Evolutionary conservation across 2,888 invertebrate genomes (phyloP).

Genomic region (Thumatha senex): DNA sequence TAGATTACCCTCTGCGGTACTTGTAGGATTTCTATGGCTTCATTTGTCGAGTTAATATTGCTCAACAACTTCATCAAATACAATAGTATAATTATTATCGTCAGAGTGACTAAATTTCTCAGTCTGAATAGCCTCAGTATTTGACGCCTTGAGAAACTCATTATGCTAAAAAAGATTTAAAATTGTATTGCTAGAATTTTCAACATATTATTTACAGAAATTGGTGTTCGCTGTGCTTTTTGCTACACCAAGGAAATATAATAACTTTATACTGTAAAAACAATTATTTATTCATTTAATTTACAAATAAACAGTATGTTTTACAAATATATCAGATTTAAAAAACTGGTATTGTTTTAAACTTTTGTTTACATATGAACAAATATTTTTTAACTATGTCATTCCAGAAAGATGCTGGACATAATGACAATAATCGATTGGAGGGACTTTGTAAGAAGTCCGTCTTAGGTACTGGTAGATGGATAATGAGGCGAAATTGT

Average conservation of each 20-base stretch:
- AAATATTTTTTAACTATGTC: not conserved
- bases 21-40: constrained; percentile 23
- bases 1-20: constrained; percentile 11
- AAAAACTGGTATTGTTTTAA: not conserved
- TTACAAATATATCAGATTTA: not conserved
- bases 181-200: not conserved
- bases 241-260: not conserved
- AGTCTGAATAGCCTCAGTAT: constrained; percentile 54
- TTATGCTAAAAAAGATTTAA: constrained; percentile 21
- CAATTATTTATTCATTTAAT: too few relatives aligned
- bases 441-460: too few relatives aligned
- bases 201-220: too few relatives aligned
- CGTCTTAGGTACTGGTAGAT: not conserved
- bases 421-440: too few relatives aligned
- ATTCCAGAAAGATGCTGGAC: too few relatives aligned
- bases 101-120: constrained; percentile 57
- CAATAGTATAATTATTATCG: constrained; percentile 52
- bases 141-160: constrained; percentile 48
- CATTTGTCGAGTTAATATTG: constrained; percentile 27
- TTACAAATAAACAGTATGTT: too few relatives aligned
- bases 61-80: constrained; percentile 50
- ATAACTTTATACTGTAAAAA: too few relatives aligned
- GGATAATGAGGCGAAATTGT: not conserved
- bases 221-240: not conserved
- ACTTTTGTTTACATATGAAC: not conserved